phyloP scores from a whole-genome alignment of 2,797 vertebrate species.

The Lycodopsis pacificus region DNA sequence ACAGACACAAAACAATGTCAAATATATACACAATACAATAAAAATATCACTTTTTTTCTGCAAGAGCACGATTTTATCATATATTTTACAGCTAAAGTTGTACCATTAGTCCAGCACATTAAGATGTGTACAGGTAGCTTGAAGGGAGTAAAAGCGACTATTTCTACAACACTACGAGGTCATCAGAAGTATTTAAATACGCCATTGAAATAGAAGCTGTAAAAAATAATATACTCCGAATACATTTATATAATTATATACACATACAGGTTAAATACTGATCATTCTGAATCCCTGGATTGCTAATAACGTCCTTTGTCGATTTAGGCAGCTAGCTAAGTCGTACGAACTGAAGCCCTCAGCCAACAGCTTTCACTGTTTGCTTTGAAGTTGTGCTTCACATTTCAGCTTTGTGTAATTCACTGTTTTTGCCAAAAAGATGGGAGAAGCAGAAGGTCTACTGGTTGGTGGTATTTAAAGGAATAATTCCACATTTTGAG shows the following conservation, averaged over 20 bases:
- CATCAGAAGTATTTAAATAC: conserved; percentile 83
- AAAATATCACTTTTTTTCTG: conserved; percentile 72
- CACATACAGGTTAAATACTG: conserved; percentile 87
- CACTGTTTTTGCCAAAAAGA: conserved; percentile 70
- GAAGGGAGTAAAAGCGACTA: conserved; percentile 71
- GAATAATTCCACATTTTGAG: conserved; percentile 30
- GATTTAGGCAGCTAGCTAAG: conserved; percentile 70
- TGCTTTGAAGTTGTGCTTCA: conserved; percentile 70
- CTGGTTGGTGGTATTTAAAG: conserved; percentile 43
- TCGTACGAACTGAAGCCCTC: conserved; percentile 51
- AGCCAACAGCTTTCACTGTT: conserved; percentile 35
- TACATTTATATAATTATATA: conserved; percentile 82
- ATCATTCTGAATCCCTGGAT: conserved; percentile 85
- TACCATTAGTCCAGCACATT: conserved; percentile 79
- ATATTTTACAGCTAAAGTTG: conserved; percentile 75
- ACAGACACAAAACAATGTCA: conserved; percentile 67
- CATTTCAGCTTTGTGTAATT: conserved; percentile 66
- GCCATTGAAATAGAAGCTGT: conserved; percentile 75
- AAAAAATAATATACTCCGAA: conserved; percentile 83
- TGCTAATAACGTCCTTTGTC: conserved; percentile 72
- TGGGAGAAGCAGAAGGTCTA: conserved; percentile 51
- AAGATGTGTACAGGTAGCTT: conserved; percentile 77
- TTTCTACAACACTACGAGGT: conserved; percentile 81
- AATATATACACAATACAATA: conserved; percentile 80
- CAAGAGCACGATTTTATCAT: conserved; percentile 61